A percentile compares a stretch with the other conserved stretches of the same genome.
Evolutionary conservation across 2,888 invertebrate genomes (phyloP).

Genomic region (Heliconius charithonia): DNA sequence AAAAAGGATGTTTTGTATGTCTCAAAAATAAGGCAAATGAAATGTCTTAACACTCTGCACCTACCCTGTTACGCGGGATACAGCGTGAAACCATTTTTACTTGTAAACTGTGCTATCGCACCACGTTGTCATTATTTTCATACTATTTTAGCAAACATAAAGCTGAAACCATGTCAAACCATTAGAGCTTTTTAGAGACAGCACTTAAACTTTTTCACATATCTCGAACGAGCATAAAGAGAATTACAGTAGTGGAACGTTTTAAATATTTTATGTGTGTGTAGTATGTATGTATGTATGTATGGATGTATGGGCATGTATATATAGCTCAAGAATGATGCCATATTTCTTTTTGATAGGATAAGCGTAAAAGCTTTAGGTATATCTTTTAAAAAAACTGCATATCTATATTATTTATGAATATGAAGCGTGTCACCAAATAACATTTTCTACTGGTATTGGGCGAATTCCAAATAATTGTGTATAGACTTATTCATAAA

Average conservation of each 20-base stretch:
- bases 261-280: constrained; percentile 10
- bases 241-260: constrained; percentile 9
- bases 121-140: background rate
- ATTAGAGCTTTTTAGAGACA: constrained; percentile 22
- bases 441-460: too few relatives aligned
- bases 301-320: background rate
- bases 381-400: background rate
- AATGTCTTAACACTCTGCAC: background rate
- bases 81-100: background rate
- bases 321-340: background rate
- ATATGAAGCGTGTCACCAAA: too few relatives aligned
- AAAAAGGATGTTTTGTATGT: background rate
- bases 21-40: background rate
- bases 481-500: too few relatives aligned
- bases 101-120: background rate
- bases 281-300: background rate
- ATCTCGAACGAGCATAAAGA: constrained; percentile 21
- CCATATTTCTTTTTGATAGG: constrained; percentile 1
- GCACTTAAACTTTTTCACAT: constrained; percentile 21
- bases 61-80: background rate
- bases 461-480: too few relatives aligned
- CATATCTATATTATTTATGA: too few relatives aligned
- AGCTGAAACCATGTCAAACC: constrained; percentile 14
- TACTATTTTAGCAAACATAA: constrained; percentile 10
- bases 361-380: background rate